phyloP scores from a whole-genome alignment of 2,888 invertebrate genomes.

The Stenurella melanura region DNA sequence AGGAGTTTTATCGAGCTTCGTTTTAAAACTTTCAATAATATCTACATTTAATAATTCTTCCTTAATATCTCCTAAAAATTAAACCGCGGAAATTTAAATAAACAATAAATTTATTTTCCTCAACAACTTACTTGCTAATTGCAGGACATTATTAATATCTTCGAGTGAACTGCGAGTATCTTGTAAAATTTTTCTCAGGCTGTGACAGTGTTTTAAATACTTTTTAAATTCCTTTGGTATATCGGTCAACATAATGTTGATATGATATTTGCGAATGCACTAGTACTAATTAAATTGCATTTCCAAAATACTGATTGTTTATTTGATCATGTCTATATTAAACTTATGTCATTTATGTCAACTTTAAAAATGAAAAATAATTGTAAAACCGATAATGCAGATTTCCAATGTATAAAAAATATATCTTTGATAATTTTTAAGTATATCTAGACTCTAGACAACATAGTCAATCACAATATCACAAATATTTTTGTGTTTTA shows the following conservation, averaged over 20 bases:
- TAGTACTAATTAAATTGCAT: slow-evolving; percentile 21
- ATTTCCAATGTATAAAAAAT: neutral
- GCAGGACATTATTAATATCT: slow-evolving; percentile 68
- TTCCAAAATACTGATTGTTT: slow-evolving; percentile 33
- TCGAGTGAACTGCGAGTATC: slow-evolving; percentile 70
- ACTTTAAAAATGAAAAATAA: neutral
- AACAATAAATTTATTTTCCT: slow-evolving; percentile 34
- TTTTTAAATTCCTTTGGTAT: slow-evolving; percentile 69
- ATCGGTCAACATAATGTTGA: slow-evolving; percentile 62
- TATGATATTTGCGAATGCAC: slow-evolving; percentile 20
- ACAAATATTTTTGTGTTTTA: neutral
- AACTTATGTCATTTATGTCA: slow-evolving; percentile 23
- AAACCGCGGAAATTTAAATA: slow-evolving; percentile 16
- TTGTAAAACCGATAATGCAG: slow-evolving; percentile 10
- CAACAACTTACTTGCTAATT: slow-evolving; percentile 66
- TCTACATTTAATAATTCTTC: slow-evolving; percentile 66
- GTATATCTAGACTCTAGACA: neutral
- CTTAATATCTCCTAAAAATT: slow-evolving; percentile 67
- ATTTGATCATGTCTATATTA: slow-evolving; percentile 32
- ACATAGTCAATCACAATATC: neutral
- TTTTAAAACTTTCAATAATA: slow-evolving; percentile 64
- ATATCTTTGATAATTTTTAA: neutral
- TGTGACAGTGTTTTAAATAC: slow-evolving; percentile 69
- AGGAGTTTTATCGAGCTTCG: slow-evolving; percentile 73
- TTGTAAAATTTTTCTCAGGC: slow-evolving; percentile 68